phyloP scores from a whole-genome alignment of 2,888 invertebrate species.

The Brenthis hecate region DNA sequence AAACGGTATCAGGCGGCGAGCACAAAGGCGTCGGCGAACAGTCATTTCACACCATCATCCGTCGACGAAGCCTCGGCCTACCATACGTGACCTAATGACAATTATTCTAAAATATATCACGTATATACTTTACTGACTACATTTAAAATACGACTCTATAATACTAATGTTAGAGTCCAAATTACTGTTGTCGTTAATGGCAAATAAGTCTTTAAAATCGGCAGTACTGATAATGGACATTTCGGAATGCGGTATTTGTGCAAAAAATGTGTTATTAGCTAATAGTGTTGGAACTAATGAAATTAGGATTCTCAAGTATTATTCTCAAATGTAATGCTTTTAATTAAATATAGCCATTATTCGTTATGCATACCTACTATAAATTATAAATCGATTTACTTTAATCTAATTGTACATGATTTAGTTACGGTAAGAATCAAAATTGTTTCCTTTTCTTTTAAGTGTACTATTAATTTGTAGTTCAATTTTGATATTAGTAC shows the following conservation, averaged over 20 bases:
- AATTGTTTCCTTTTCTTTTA: constrained; percentile 12
- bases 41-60: constrained; percentile 77
- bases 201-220: constrained; percentile 39
- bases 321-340: constrained; percentile 23
- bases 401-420: constrained; percentile 18
- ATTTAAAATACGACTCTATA: constrained; percentile 19
- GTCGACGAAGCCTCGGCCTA: constrained; percentile 53
- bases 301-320: constrained; percentile 29
- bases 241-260: constrained; percentile 54
- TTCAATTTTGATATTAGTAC: too few relatives aligned
- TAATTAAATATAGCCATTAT: constrained; percentile 26
- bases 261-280: constrained; percentile 61
- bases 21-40: constrained; percentile 68
- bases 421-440: constrained; percentile 3
- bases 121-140: background rate
- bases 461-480: too few relatives aligned
- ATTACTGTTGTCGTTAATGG: constrained; percentile 11
- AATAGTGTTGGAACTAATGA: constrained; percentile 60
- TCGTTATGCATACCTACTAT: constrained; percentile 7
- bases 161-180: constrained; percentile 33
- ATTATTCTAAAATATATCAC: constrained; percentile 45
- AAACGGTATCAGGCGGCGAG: constrained; percentile 73
- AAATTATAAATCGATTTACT: constrained; percentile 16
- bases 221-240: constrained; percentile 48
- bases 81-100: constrained; percentile 76